A percentile compares a stretch with the other conserved stretches of the same genome.
These are phyloP conservation scores for Syngnathus typhle DNA, from an alignment of 2,113 vertebrate genomes.

Conservation along the genomic window DNA sequence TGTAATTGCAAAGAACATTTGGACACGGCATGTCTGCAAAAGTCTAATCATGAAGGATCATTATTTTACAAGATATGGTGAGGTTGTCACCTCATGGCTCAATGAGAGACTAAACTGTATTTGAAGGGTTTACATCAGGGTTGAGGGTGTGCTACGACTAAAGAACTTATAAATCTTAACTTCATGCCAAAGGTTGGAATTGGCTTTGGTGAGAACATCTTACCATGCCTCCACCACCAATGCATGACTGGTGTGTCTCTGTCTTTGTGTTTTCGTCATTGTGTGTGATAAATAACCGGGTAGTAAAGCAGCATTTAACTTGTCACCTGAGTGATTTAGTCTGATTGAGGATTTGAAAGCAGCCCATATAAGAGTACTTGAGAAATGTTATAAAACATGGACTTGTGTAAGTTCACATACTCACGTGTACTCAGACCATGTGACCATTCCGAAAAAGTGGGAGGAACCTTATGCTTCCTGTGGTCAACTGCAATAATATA, in stretches of 20 bases:
- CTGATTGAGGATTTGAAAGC: neutral
- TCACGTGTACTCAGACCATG: constrained; percentile 15
- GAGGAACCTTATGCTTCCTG: constrained; percentile 9
- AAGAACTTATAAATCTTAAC: constrained; percentile 43
- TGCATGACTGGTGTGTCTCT: neutral
- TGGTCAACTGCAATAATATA: neutral
- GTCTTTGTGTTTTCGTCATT: constrained; percentile 9
- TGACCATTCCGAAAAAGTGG: constrained; percentile 20
- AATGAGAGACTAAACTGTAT: constrained; percentile 13
- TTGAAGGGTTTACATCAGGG: constrained; percentile 25
- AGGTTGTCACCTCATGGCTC: neutral
- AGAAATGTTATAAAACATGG: constrained; percentile 1
- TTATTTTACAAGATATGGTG: neutral
- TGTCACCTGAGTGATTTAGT: neutral
- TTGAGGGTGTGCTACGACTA: constrained; percentile 40
- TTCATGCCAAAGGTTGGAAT: constrained; percentile 42
- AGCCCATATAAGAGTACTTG: neutral
- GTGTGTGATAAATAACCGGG: constrained; percentile 11
- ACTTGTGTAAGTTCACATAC: constrained; percentile 36
- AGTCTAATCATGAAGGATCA: no score
- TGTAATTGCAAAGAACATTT: no score
- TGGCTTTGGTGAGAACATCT: constrained; percentile 30
- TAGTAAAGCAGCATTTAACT: neutral
- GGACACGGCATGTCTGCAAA: no score
- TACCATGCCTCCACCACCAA: neutral